phyloP scores from a whole-genome alignment of 2,888 invertebrate species.

The Allacma fusca region DNA sequence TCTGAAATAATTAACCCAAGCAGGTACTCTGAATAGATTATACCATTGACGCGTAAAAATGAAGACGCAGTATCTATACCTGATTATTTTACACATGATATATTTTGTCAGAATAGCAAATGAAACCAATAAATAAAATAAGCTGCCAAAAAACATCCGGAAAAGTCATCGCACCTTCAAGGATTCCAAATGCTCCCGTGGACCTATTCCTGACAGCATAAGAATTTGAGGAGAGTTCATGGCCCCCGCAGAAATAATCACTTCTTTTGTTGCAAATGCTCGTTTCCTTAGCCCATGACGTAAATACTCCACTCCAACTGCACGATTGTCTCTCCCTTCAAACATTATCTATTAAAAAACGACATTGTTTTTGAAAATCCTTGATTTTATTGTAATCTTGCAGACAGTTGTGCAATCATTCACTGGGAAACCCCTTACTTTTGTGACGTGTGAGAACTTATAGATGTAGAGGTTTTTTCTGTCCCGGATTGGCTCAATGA shows the following conservation, averaged over 20 bases:
- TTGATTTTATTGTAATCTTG: no score
- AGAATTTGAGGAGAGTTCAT: conserved; percentile 56
- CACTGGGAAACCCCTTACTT: no score
- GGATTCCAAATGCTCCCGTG: conserved; percentile 52
- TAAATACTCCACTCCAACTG: conserved; percentile 58
- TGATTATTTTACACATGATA: no score
- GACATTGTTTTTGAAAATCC: no score
- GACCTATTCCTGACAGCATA: conserved; percentile 60
- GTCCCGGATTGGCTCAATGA: conserved; percentile 52
- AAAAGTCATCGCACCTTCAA: conserved; percentile 22
- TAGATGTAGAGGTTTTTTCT: conserved; percentile 53
- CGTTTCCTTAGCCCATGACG: conserved; percentile 54
- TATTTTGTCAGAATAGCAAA: no score
- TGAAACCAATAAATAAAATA: no score
- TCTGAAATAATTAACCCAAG: no score
- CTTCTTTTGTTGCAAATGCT: conserved; percentile 51
- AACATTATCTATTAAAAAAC: conserved; percentile 58
- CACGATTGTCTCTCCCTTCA: conserved; percentile 51
- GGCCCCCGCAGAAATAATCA: conserved; percentile 57
- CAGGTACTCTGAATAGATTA: no score
- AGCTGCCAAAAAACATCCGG: no score
- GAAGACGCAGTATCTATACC: no score
- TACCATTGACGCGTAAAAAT: no score
- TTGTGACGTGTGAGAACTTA: conserved; percentile 53
- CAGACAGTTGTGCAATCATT: no score